These are phyloP conservation scores for Diarsia rubi DNA, from an alignment of 2,888 invertebrate genomes.

Conservation along the genomic window DNA sequence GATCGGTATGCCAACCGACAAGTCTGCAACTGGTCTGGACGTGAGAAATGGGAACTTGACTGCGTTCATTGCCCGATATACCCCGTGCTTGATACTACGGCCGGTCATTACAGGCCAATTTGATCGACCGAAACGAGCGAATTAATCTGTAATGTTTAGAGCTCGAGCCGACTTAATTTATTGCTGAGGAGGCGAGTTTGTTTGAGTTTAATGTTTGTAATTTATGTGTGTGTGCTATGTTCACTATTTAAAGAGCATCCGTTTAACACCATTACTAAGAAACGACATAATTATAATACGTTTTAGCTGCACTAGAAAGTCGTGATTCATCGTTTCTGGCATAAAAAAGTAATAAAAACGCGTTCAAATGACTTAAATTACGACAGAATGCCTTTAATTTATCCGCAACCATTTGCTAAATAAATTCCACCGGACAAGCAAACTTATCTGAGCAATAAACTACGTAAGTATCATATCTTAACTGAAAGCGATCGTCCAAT, in stretches of 20 bases:
- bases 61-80: conserved; percentile 81
- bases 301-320: conserved; percentile 41
- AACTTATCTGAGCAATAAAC: conserved; percentile 44
- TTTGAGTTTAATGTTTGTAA: conserved; percentile 42
- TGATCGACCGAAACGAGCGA: conserved; percentile 64
- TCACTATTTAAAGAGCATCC: conserved; percentile 42
- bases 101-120: conserved; percentile 67
- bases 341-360: conserved; percentile 23
- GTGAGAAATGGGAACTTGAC: conserved; percentile 86
- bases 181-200: conserved; percentile 38
- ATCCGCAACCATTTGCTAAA: conserved; percentile 21
- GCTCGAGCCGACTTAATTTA: conserved; percentile 57
- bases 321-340: conserved; percentile 36
- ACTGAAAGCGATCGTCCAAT: conserved; percentile 47
- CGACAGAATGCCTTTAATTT: conserved; percentile 22
- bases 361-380: conserved; percentile 7
- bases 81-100: conserved; percentile 74
- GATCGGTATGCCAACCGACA: conserved; percentile 85
- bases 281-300: conserved; percentile 46
- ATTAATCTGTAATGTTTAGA: conserved; percentile 64
- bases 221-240: conserved; percentile 25
- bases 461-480: conserved; percentile 21
- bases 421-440: conserved; percentile 27
- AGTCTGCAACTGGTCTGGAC: conserved; percentile 84
- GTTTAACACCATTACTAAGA: conserved; percentile 33